Evolutionary conservation across 2,113 vertebrate species (phyloP).

Genomic region (Cryptotis parvus): DNA sequence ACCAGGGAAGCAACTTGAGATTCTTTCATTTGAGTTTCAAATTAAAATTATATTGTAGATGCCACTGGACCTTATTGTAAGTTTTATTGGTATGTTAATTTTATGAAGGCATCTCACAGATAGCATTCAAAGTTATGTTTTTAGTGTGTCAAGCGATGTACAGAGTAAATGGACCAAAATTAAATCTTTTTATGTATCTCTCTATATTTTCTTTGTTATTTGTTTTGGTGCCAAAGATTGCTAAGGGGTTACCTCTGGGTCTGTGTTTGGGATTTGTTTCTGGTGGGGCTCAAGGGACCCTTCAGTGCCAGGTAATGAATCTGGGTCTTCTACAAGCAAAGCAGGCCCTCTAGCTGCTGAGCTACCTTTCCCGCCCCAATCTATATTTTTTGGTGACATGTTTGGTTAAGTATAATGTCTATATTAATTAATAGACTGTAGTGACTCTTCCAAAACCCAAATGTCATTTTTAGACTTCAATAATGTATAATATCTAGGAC

Average conservation of each 20-base stretch:
- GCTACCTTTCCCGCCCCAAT: too few species aligned
- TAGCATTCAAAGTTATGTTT: neutral
- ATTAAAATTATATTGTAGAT: conserved; percentile 30
- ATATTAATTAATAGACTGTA: neutral
- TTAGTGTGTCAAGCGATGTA: neutral
- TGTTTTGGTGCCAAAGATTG: too few species aligned
- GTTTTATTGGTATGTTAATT: conserved; percentile 7
- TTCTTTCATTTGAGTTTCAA: conserved; percentile 28
- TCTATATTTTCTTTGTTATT: neutral
- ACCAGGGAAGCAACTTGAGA: neutral
- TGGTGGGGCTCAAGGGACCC: too few species aligned
- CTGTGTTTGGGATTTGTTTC: too few species aligned
- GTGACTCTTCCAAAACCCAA: neutral
- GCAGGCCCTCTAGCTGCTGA: too few species aligned
- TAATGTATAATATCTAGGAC: neutral
- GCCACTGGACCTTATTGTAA: neutral
- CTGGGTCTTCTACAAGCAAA: too few species aligned
- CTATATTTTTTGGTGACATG: neutral
- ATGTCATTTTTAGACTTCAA: neutral
- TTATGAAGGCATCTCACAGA: neutral
- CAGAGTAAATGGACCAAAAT: neutral
- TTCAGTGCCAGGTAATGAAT: too few species aligned
- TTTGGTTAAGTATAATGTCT: conserved; percentile 31
- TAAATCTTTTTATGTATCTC: neutral
- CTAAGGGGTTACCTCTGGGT: too few species aligned